These are phyloP conservation scores for Xiphorhynchus erythropygius DNA, from an alignment of 2,797 vertebrate species.

Conservation along the genomic window DNA sequence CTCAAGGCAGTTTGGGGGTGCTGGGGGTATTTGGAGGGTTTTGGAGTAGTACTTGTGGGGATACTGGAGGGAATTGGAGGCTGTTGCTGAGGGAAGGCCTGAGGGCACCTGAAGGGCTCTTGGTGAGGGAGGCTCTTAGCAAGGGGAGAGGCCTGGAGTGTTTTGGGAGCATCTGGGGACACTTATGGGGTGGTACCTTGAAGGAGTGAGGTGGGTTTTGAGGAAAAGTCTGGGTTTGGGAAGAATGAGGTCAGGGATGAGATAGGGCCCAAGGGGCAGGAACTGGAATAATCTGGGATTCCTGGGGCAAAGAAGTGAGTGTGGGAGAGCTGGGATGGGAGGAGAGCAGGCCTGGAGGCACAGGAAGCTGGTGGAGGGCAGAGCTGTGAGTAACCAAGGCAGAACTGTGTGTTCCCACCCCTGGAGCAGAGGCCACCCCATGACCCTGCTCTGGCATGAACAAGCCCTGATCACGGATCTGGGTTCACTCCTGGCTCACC, in stretches of 20 bases:
- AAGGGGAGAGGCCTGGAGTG: background rate
- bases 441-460: background rate
- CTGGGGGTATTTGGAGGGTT: background rate
- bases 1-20: background rate
- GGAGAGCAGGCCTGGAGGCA: rapidly evolving
- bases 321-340: rapidly evolving
- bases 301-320: background rate
- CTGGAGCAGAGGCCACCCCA: rapidly evolving
- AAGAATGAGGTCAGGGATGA: background rate
- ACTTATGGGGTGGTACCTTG: rapidly evolving
- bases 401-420: background rate
- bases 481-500: background rate
- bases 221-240: too few relatives aligned
- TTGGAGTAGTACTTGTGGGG: too few relatives aligned
- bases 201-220: background rate
- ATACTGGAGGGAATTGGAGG: rapidly evolving
- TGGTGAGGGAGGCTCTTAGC: background rate
- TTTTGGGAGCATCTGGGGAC: background rate
- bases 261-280: background rate
- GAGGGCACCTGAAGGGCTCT: background rate
- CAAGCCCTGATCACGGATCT: rapidly evolving
- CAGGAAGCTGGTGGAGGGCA: background rate
- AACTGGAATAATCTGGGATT: background rate
- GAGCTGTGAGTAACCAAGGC: background rate
- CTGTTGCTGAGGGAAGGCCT: background rate